These are phyloP conservation scores for Melozone crissalis DNA, from an alignment of 2,113 vertebrate genomes.

Conservation along the genomic window DNA sequence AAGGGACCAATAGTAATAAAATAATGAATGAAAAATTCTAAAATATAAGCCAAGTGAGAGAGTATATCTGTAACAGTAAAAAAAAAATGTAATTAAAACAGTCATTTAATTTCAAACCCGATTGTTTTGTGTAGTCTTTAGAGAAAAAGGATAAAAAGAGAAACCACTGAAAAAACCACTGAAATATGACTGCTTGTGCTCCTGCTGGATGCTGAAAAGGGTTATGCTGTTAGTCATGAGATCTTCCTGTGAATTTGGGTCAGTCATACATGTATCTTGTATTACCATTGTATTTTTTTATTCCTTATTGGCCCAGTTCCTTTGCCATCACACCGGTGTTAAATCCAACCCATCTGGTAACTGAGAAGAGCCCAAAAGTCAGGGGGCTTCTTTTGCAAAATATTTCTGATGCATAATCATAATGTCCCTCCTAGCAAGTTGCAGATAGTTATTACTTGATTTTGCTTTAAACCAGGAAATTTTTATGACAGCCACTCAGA, in stretches of 20 bases:
- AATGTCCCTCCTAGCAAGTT: background rate
- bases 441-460: background rate
- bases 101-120: background rate
- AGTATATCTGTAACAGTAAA: background rate
- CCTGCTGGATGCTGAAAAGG: background rate
- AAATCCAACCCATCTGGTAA: constrained; percentile 48
- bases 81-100: constrained; percentile 10
- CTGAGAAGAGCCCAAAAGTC: constrained; percentile 6
- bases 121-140: background rate
- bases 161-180: background rate
- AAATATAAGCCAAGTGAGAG: constrained; percentile 27
- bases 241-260: background rate
- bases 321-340: background rate
- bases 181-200: background rate
- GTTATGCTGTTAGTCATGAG: background rate
- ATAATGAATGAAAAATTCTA: constrained; percentile 36
- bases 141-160: background rate
- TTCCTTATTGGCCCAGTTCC: constrained; percentile 1
- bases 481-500: background rate
- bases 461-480: background rate
- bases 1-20: constrained; percentile 50
- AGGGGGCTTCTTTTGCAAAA: constrained; percentile 17
- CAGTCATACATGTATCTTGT: background rate
- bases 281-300: background rate
- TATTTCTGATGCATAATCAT: background rate